These are phyloP conservation scores for Tribolium madens DNA, from an alignment of 1,140 invertebrate species.

Conservation along the genomic window DNA sequence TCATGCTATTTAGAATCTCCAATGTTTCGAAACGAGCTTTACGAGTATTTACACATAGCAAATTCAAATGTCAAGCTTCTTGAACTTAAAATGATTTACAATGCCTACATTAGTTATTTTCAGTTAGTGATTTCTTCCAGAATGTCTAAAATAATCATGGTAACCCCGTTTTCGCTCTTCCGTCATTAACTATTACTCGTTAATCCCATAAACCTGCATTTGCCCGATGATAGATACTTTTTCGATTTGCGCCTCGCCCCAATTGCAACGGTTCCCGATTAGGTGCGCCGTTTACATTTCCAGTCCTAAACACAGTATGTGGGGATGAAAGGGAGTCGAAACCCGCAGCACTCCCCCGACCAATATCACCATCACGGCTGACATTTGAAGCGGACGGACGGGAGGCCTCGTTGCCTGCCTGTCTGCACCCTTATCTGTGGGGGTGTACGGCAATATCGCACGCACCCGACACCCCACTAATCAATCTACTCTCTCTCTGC, in stretches of 20 bases:
- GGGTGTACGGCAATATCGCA: slow-evolving; percentile 56
- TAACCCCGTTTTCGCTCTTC: not conserved
- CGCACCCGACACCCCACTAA: slow-evolving; percentile 58
- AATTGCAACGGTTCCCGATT: not conserved
- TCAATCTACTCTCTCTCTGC: slow-evolving; percentile 56
- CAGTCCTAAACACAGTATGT: not conserved
- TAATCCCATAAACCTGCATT: not conserved
- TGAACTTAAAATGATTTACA: not conserved
- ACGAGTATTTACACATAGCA: not conserved
- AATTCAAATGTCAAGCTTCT: not conserved
- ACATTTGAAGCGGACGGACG: slow-evolving; percentile 57
- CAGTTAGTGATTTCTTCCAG: too few species aligned
- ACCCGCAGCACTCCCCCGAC: slow-evolving; percentile 34
- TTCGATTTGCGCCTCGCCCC: not conserved
- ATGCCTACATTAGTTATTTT: too few species aligned
- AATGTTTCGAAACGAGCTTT: not conserved
- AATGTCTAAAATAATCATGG: not conserved
- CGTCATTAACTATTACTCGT: not conserved
- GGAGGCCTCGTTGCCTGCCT: slow-evolving; percentile 39
- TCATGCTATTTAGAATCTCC: too few species aligned
- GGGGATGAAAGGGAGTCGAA: not conserved
- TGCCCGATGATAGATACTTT: not conserved
- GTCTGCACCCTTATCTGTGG: slow-evolving; percentile 55
- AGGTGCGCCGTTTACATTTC: slow-evolving; percentile 22
- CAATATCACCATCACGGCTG: slow-evolving; percentile 52